A percentile compares a stretch with the other conserved stretches of the same genome.
Conservation (phyloP, 2,797 vertebrate genomes). For the Pangasius mekongensis region DNA sequence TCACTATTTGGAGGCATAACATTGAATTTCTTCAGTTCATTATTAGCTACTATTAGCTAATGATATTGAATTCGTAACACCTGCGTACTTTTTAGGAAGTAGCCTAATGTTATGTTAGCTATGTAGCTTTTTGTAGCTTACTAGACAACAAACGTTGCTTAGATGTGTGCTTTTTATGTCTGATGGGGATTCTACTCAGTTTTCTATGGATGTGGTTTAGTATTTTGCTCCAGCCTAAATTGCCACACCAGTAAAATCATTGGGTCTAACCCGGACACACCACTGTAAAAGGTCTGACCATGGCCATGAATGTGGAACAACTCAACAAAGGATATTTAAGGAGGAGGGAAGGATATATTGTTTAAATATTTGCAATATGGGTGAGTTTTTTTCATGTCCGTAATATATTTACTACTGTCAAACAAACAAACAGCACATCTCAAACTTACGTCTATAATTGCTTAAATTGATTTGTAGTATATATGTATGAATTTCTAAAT, state of each 20-base stretch:
- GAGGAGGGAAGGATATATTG: neutral
- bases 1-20: neutral
- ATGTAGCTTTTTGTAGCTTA: neutral
- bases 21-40: neutral
- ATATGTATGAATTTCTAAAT: constrained; percentile 5
- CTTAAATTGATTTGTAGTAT: neutral
- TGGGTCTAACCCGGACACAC: neutral
- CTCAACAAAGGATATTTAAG: no score
- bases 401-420: neutral
- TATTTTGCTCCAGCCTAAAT: neutral
- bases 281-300: neutral
- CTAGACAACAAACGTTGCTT: neutral
- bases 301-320: neutral
- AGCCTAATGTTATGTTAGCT: neutral
- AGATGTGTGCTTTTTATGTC: neutral
- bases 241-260: neutral
- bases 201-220: neutral
- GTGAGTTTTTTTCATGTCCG: neutral
- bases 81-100: neutral
- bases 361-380: neutral
- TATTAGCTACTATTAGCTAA: no score
- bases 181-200: neutral
- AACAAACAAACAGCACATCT: neutral
- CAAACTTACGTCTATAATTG: neutral
- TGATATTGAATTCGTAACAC: neutral